Conservation (phyloP, 2,113 vertebrate genomes). For the Nothocercus julius region DNA sequence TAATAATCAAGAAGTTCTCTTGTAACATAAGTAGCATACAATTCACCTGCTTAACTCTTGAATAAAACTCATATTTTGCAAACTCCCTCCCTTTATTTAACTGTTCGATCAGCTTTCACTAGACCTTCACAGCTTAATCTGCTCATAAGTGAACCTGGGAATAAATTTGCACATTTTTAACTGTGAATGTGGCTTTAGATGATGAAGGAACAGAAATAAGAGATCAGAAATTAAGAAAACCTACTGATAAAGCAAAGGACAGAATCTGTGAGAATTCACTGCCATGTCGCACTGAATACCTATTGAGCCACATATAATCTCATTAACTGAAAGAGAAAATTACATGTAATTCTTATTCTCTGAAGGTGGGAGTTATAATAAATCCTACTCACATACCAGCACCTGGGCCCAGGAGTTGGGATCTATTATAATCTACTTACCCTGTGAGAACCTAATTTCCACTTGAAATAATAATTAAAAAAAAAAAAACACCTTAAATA, state of each 20-base stretch:
- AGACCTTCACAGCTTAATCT: background rate
- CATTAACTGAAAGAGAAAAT: conserved; percentile 43
- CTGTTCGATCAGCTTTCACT: background rate
- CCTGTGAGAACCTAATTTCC: conserved; percentile 43
- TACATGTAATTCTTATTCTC: conserved; percentile 40
- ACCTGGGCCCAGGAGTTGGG: background rate
- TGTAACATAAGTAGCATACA: too few relatives aligned
- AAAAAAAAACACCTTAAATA: background rate
- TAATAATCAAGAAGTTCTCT: background rate
- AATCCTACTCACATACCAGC: background rate
- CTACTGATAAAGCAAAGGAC: background rate
- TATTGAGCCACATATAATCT: conserved; percentile 22
- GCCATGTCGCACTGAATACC: background rate
- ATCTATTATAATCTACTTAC: conserved; percentile 54
- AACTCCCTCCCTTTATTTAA: background rate
- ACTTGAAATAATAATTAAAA: conserved; percentile 41
- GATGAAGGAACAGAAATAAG: background rate
- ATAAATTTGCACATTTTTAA: background rate
- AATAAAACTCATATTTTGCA: background rate
- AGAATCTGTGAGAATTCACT: background rate
- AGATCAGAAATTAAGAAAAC: background rate
- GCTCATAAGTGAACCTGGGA: background rate
- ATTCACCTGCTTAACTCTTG: background rate
- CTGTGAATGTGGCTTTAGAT: background rate
- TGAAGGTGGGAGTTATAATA: conserved; percentile 21